Conservation (phyloP, 2,797 vertebrate species). For the Siniperca scherzeri region DNA sequence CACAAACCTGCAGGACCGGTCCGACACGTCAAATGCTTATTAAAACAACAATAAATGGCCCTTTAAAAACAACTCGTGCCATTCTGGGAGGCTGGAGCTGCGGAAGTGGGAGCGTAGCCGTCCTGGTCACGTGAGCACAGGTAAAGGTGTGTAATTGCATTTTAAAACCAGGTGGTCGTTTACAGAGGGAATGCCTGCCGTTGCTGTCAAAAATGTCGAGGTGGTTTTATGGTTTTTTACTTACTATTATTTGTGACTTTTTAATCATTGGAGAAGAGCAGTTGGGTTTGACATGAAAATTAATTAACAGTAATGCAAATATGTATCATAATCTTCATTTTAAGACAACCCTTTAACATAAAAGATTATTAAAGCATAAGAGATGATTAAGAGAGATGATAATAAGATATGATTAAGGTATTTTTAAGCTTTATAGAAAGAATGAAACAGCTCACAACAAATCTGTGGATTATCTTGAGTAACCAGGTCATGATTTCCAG, state of each 20-base stretch:
- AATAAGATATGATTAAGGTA: no score
- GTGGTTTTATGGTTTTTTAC: neutral
- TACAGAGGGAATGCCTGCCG: no score
- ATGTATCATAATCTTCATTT: no score
- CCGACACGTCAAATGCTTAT: slow-evolving; percentile 10
- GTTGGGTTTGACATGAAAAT: neutral
- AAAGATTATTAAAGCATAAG: no score
- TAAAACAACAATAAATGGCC: neutral
- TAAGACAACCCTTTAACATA: no score
- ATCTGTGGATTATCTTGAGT: no score
- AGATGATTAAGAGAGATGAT: neutral
- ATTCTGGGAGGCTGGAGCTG: neutral
- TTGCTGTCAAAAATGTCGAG: neutral
- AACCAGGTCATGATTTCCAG: no score
- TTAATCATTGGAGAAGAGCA: neutral
- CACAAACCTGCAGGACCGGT: slow-evolving; percentile 69
- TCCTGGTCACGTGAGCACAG: slow-evolving; percentile 50
- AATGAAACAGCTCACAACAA: no score
- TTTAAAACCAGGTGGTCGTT: slow-evolving; percentile 41
- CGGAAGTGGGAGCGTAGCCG: neutral
- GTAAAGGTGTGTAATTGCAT: slow-evolving; percentile 54
- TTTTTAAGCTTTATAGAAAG: no score
- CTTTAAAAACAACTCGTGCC: slow-evolving; percentile 18
- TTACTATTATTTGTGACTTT: neutral
- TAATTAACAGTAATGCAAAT: no score